Evolutionary conservation across 2,888 invertebrate species (phyloP), one percentile per base, ranked within the genome.

Genomic region (Eueremaeus valkanovi): DNA sequence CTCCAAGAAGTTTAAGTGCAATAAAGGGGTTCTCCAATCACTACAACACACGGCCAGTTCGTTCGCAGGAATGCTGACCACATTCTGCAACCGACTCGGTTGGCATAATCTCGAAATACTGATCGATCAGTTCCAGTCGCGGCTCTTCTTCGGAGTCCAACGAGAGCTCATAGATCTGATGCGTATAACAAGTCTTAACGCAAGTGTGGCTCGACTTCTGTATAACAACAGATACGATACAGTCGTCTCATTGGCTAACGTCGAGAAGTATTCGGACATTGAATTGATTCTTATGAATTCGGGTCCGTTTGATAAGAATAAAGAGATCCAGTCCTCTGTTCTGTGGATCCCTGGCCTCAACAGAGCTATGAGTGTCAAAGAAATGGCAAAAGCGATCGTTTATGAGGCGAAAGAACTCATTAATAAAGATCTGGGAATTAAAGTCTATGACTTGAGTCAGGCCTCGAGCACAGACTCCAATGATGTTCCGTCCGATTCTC

Each of bases 41-140:
- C 86, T 99, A 36, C 98, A 99, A 84, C 95, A 96, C 83, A 90
- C 92, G 75, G 91, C 97, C 0, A 90, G 97, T 45, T 94, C 95
- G 45, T 97, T 96, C 87, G 95, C 97, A 75, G 96, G 95, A 75
- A 97, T 97, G 92, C 92, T 98, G 0, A 94, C 95, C 3, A 89
- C 92, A n/a, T 98, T 99, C 85, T 95, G 96, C 83, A 89, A 88
- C 78, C 90, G 94, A 74, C 85, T 99, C 16, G 93, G 95, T 31
- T 99, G 98, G 97, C 88, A 88, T 79, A 92, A 91, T 82, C 87
- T 99, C 81, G 92, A 95, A 83, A 85, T 94, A 78, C 86, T 99
- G 55, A 88, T 99, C 58, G 89, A 91, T 0, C 93, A 96, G 84
- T 97, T 99, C 84, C 95, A 97, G 85, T 90, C 92, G 81, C 89